phyloP scores from a whole-genome alignment of 2,113 vertebrate genomes.

The Pelobates fuscus region DNA sequence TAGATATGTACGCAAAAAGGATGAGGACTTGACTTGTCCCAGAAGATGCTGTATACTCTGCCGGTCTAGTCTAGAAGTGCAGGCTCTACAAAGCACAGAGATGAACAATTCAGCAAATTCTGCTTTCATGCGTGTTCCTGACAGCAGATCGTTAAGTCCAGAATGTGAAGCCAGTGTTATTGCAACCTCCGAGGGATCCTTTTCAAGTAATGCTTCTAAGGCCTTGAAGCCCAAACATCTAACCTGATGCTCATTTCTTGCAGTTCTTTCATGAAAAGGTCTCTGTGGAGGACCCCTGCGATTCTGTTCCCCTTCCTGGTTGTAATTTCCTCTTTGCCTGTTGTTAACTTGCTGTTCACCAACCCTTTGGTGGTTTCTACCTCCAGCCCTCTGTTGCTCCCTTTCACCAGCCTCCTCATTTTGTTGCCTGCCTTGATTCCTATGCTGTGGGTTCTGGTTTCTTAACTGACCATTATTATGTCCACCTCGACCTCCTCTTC shows the following conservation, averaged over 20 bases:
- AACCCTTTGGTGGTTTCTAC: constrained; percentile 45
- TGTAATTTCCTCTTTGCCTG: constrained; percentile 35
- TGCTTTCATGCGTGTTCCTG: constrained; percentile 67
- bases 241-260: constrained; percentile 54
- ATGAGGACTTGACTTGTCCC: constrained; percentile 78
- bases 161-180: constrained; percentile 75
- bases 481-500: not conserved
- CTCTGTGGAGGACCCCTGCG: constrained; percentile 39
- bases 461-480: not conserved
- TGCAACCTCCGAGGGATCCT: constrained; percentile 80
- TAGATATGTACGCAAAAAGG: constrained; percentile 75
- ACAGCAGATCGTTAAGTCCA: constrained; percentile 70
- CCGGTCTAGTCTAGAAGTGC: constrained; percentile 72
- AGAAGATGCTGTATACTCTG: constrained; percentile 77
- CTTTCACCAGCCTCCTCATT: constrained; percentile 6
- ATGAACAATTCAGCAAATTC: constrained; percentile 79
- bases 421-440: not conserved
- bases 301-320: constrained; percentile 53
- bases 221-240: constrained; percentile 71
- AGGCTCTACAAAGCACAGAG: constrained; percentile 79
- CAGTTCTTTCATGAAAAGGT: constrained; percentile 14
- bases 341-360: constrained; percentile 51
- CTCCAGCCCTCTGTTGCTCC: constrained; percentile 54
- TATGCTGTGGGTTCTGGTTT: constrained; percentile 17
- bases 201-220: constrained; percentile 75